Percentiles rank a stretch among this genome's conserved stretches.
These are phyloP conservation scores for Drosophila cardini DNA, from an alignment of 1,140 invertebrate genomes.

Conservation along the genomic window DNA sequence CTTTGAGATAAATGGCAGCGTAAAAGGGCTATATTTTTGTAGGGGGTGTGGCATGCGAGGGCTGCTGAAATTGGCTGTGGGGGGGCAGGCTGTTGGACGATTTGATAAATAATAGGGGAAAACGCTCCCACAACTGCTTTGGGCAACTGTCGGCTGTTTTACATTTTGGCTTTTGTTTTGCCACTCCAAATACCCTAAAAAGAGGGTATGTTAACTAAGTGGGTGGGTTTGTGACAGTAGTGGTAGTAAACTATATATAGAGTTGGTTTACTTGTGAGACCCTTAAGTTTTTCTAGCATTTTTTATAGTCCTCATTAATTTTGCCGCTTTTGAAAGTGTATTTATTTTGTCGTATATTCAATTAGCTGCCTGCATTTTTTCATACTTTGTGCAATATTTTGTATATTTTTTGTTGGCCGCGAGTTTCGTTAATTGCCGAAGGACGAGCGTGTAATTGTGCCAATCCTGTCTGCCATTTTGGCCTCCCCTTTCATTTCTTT, in stretches of 20 bases:
- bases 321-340: not conserved
- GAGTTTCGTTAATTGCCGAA: constrained; percentile 69
- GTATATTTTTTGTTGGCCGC: constrained; percentile 20
- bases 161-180: constrained; percentile 56
- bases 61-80: not conserved
- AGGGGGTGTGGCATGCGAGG: not conserved
- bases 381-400: constrained; percentile 6
- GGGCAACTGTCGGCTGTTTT: constrained; percentile 48
- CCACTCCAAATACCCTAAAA: not conserved
- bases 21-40: constrained; percentile 32
- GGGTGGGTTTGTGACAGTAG: not conserved
- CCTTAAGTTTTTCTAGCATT: not conserved
- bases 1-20: constrained; percentile 70
- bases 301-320: not conserved
- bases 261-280: too few species aligned
- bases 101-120: constrained; percentile 71
- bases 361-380: not conserved
- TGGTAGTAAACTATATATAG: too few species aligned
- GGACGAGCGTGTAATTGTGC: constrained; percentile 74
- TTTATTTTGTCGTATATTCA: not conserved
- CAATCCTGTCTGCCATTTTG: constrained; percentile 54
- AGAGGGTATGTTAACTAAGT: not conserved
- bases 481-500: constrained; percentile 7
- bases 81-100: constrained; percentile 28
- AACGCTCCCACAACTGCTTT: constrained; percentile 45